Evolutionary conservation across 2,888 invertebrate species (phyloP).

Genomic region (Xestia xanthographa): DNA sequence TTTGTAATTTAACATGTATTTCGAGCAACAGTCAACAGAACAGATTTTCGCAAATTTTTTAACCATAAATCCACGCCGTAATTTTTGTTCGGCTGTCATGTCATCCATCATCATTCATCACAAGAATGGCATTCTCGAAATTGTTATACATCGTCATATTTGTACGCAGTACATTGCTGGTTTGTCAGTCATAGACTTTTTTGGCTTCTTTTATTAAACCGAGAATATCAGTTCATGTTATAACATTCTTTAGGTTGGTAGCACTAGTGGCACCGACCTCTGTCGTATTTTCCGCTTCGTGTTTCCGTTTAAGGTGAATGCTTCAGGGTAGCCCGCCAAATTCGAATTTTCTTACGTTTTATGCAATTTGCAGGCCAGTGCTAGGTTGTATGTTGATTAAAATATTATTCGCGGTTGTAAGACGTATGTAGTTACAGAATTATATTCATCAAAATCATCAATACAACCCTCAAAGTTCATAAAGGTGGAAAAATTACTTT

Average conservation of each 20-base stretch:
- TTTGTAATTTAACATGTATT: slow-evolving; percentile 67
- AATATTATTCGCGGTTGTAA: no score
- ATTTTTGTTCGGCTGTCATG: slow-evolving; percentile 84
- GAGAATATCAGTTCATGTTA: slow-evolving; percentile 49
- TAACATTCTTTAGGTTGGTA: neutral
- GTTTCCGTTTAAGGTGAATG: neutral
- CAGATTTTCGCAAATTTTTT: slow-evolving; percentile 80
- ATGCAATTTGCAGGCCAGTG: no score
- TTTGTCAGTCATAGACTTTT: slow-evolving; percentile 5
- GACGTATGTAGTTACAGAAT: no score
- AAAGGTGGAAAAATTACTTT: no score
- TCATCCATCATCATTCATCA: slow-evolving; percentile 78
- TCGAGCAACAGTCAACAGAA: slow-evolving; percentile 77
- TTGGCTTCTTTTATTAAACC: neutral
- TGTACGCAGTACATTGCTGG: slow-evolving; percentile 46
- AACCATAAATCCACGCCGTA: slow-evolving; percentile 89
- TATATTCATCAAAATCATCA: no score
- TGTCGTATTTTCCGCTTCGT: neutral
- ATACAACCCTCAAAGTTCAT: no score
- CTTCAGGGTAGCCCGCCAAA: no score
- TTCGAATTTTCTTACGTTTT: no score
- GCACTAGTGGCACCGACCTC: neutral
- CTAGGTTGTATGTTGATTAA: no score
- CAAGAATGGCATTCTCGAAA: slow-evolving; percentile 63
- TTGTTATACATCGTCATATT: slow-evolving; percentile 48